These are phyloP conservation scores for Apamea monoglypha DNA, from an alignment of 2,888 invertebrate species.

Conservation along the genomic window DNA sequence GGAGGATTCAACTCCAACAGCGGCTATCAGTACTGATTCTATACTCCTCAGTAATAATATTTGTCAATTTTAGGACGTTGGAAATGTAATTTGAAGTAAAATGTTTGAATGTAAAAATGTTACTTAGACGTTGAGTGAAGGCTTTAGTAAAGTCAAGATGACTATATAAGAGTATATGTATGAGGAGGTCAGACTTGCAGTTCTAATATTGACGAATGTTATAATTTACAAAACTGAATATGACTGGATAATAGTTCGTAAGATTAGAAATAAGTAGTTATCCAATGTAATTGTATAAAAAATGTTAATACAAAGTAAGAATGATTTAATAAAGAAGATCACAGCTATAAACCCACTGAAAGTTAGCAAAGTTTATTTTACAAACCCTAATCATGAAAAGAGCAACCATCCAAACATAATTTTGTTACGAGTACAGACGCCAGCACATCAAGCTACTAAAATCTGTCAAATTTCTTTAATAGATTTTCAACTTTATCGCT, in stretches of 20 bases:
- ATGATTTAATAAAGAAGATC: slow-evolving; percentile 54
- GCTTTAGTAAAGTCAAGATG: background rate
- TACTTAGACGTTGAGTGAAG: background rate
- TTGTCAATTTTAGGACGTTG: slow-evolving; percentile 38
- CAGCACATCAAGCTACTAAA: no score
- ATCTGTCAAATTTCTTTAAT: no score
- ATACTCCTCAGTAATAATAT: background rate
- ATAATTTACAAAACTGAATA: slow-evolving; percentile 6
- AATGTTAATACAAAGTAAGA: slow-evolving; percentile 21
- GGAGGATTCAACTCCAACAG: slow-evolving; percentile 74
- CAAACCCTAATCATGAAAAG: no score
- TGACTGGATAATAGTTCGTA: slow-evolving; percentile 29
- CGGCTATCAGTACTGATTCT: slow-evolving; percentile 74
- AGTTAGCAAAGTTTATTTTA: background rate
- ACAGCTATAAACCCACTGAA: slow-evolving; percentile 39
- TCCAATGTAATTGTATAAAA: slow-evolving; percentile 37
- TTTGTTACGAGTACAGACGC: no score
- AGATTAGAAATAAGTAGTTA: slow-evolving; percentile 38
- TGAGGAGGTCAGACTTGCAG: background rate
- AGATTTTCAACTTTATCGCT: no score
- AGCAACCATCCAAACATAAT: background rate
- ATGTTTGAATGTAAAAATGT: background rate
- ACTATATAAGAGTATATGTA: no score
- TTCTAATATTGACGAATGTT: slow-evolving; percentile 51
- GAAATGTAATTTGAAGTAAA: background rate